Conservation (phyloP, 2,888 invertebrate species). For the Drosophila infuscata region DNA sequence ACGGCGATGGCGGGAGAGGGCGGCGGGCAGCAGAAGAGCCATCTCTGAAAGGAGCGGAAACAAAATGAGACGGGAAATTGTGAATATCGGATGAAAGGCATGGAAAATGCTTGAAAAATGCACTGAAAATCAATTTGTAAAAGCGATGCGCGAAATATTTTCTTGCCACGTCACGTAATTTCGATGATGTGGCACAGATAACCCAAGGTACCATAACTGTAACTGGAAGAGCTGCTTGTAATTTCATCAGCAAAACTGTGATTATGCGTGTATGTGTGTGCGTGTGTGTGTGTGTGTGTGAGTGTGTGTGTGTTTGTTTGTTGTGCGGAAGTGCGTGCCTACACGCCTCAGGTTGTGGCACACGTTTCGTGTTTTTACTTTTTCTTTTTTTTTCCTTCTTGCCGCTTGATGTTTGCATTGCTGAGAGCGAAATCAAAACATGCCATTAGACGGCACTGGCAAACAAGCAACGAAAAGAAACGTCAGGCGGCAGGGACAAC, state of each 20-base stretch:
- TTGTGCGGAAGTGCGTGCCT: conserved; percentile 41
- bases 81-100: not conserved
- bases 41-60: conserved; percentile 88
- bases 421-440: conserved; percentile 70
- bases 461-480: conserved; percentile 13
- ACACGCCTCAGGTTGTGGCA: conserved; percentile 47
- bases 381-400: conserved; percentile 24
- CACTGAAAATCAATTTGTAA: conserved; percentile 53
- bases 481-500: not conserved
- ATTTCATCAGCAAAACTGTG: conserved; percentile 31
- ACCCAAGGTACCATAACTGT: conserved; percentile 1
- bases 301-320: conserved; percentile 10
- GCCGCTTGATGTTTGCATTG: conserved; percentile 54
- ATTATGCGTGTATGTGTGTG: conserved; percentile 12
- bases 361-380: conserved; percentile 37
- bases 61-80: conserved; percentile 8
- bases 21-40: conserved; percentile 92
- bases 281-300: conserved; percentile 9
- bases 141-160: conserved; percentile 24
- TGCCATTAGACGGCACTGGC: conserved; percentile 62
- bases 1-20: conserved; percentile 90
- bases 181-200: not conserved
- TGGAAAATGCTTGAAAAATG: not conserved
- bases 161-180: conserved; percentile 36
- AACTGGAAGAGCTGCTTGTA: conserved; percentile 41